Evolutionary conservation across 2,797 vertebrate species (phyloP), one percentile per base, ranked within the genome.

Genomic region (Bradypodion pumilum): DNA sequence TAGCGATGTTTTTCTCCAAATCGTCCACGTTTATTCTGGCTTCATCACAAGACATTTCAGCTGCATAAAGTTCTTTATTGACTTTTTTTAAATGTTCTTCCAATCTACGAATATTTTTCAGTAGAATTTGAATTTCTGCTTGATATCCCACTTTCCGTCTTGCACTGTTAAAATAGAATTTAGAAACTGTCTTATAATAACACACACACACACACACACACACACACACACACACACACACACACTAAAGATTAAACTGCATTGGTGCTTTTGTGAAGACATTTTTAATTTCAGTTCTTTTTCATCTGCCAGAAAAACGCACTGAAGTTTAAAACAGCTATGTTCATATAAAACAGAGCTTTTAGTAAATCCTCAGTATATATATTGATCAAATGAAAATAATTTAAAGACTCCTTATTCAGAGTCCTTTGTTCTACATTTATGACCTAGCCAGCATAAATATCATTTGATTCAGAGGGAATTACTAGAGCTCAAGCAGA

Each of bases 1-100:
- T 89, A 80, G 91, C 79, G 89, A 81, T 88, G 87, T 94, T 86
- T n/a, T 92, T 82, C 89, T 97, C 92, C 83, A 96, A 68, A 70
- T 95, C 89, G 0, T 97, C 93, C 82, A 96, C 92, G 87, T 95
- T 95, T 59, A 56, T 76, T 89, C 87, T 96, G 77, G 85, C 92
- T 86, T 93, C 60, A 65, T 91, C 85, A 89, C 95, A 96, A 81
- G 90, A 2, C 37, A 92, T 83, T 69, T 91, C 92, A 83, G 95
- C 82, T 7, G 90, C 86, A 89, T 93, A 94, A 86, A 96, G 78
- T 77, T 97, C 95, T 66, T 92, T 94, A 89, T 93, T 93, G 81
- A 96, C 89, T 63, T 92, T 87, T 93, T 94, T 94, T 93, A 95
- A 91, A 87, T 94, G 92, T 32, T 94, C 88, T 74, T 97, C 95